Evolutionary conservation across 1,140 invertebrate genomes (phyloP), one percentile per base, ranked within the genome.

Genomic region (Danaus plexippus): DNA sequence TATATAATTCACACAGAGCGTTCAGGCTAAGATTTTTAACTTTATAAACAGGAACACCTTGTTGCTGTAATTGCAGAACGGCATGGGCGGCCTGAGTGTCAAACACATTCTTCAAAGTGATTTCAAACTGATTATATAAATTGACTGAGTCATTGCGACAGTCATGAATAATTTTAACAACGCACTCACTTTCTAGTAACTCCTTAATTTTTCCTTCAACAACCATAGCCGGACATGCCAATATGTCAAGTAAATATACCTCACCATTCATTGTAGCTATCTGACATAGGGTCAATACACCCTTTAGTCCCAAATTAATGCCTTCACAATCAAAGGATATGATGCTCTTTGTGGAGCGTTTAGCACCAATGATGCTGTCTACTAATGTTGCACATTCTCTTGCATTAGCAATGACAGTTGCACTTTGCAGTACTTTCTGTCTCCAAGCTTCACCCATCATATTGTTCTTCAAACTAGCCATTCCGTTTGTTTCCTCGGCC

Each of bases 31-130:
- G 91, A 76, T 96, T 95, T 86, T 97, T 97, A 10, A 96, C 94
- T 90, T 97, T 97, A 72, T 97, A 95, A 42, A 97, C 95, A 18
- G 97, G 95, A 67, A 96, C 94, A 47, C 93, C 92, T 57, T 94
- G 95, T 69, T 97, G 94, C 87, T 98, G 96, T 77, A 94, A 93
- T 77, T 97, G 95, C 51, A 98, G 81, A 8, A 98, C 93, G 47
- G 96, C 94, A 87, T 98, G 95, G 11, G 96, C 97, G 32, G 96
- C 94, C 89, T 98, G 97, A 11, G 97, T 98, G 84, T 99, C 97
- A 87, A 99, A 98, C 18, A 98, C 94, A 86, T 95, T 95, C 50
- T 90, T 90, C 61, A 99, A 85, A 43, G 91, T 91, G 47, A 98
- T 95, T 48, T 93, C 93, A 88, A 95, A 98, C 75, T 98, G 96